Evolutionary conservation across 2,888 invertebrate genomes (phyloP).

Genomic region (Heliconius hortense): DNA sequence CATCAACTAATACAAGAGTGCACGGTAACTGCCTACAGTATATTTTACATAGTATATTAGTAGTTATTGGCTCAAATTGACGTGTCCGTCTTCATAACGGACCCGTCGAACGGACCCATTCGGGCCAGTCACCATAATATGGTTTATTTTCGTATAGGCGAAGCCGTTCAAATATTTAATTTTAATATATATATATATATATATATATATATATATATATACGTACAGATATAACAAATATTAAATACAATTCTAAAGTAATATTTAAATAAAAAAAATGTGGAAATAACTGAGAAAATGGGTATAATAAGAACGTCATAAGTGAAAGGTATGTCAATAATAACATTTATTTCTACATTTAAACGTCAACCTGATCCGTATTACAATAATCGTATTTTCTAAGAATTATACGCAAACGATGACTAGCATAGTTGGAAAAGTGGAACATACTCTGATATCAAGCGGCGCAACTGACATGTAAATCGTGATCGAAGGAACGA

Average conservation of each 20-base stretch:
- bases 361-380: slow-evolving; percentile 48
- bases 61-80: slow-evolving; percentile 74
- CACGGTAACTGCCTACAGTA: slow-evolving; percentile 32
- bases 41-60: slow-evolving; percentile 34
- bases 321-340: slow-evolving; percentile 28
- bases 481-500: slow-evolving; percentile 76
- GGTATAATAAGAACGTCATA: too few relatives aligned
- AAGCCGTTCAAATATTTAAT: slow-evolving; percentile 22
- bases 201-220: too few relatives aligned
- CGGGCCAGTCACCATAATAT: slow-evolving; percentile 38
- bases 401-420: slow-evolving; percentile 56
- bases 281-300: too few relatives aligned
- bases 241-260: too few relatives aligned
- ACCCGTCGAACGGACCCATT: slow-evolving; percentile 37
- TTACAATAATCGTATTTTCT: slow-evolving; percentile 68
- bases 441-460: slow-evolving; percentile 71
- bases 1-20: slow-evolving; percentile 26
- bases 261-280: too few relatives aligned
- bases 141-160: slow-evolving; percentile 24
- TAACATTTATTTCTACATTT: slow-evolving; percentile 22
- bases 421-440: slow-evolving; percentile 59
- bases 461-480: slow-evolving; percentile 79
- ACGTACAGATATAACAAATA: too few relatives aligned
- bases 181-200: background rate
- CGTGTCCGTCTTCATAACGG: slow-evolving; percentile 77